These are phyloP conservation scores for Tilapia sparmanii DNA, from an alignment of 2,113 vertebrate genomes.

Conservation along the genomic window DNA sequence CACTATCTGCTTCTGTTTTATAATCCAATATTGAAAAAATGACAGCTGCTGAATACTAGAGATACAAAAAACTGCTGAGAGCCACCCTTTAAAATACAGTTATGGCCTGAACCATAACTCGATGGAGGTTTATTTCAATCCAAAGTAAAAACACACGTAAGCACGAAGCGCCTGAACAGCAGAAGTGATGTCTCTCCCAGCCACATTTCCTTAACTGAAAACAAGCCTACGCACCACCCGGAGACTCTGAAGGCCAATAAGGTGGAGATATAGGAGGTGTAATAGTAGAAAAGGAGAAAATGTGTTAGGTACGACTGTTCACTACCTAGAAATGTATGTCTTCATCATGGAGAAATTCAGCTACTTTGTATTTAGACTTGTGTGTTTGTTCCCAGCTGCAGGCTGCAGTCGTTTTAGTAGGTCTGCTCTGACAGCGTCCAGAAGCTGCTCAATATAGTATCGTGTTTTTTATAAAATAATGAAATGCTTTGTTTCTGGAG, in stretches of 20 bases:
- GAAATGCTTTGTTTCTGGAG: background rate
- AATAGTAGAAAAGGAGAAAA: background rate
- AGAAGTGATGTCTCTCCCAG: background rate
- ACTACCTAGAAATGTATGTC: background rate
- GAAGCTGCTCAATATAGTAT: background rate
- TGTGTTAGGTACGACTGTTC: background rate
- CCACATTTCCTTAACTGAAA: background rate
- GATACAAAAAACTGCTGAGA: background rate
- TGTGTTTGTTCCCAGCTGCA: background rate
- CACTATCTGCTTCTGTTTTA: background rate
- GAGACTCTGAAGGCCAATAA: background rate
- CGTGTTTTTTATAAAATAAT: accelerated
- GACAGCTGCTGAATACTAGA: background rate
- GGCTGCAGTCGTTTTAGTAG: background rate
- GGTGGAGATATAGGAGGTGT: background rate
- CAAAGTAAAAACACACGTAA: background rate
- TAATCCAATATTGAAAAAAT: background rate
- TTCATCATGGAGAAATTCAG: background rate
- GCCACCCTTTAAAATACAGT: background rate
- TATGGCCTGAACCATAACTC: background rate
- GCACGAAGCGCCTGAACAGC: background rate
- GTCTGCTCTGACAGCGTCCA: background rate
- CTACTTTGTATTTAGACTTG: background rate
- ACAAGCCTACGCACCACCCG: background rate
- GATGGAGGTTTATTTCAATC: background rate